phyloP scores from a whole-genome alignment of 53 echinoderm and acorn worm species.

The Holothuria scabra region DNA sequence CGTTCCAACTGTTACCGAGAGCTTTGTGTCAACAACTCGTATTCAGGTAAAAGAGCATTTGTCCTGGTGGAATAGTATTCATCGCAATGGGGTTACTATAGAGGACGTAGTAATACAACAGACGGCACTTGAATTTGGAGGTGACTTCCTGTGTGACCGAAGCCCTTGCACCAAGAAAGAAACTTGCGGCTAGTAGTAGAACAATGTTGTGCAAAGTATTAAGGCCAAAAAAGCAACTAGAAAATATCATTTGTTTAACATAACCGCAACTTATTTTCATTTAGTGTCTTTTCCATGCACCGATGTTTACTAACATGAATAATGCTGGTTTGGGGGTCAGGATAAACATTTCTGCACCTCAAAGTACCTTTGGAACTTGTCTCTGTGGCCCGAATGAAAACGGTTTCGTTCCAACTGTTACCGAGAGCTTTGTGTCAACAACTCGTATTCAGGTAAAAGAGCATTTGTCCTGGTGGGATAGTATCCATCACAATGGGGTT shows the following conservation, averaged over 20 bases:
- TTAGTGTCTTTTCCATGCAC: too few relatives aligned
- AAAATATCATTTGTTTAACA: too few relatives aligned
- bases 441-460: constrained; percentile 42
- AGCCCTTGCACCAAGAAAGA: constrained; percentile 52
- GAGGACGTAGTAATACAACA: constrained; percentile 46
- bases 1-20: constrained; percentile 65
- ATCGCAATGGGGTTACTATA: constrained; percentile 2
- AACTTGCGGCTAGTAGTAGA: background rate
- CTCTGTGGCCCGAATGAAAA: constrained; percentile 69
- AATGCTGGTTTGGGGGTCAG: too few relatives aligned
- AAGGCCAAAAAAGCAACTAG: too few relatives aligned
- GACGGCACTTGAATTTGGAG: constrained; percentile 78
- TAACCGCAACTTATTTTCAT: too few relatives aligned
- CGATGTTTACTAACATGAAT: too few relatives aligned
- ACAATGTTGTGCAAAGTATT: too few relatives aligned
- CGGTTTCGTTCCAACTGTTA: constrained; percentile 67
- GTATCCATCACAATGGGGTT: background rate
- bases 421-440: constrained; percentile 71
- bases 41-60: constrained; percentile 39
- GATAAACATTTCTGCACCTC: constrained; percentile 1
- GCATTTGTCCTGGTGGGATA: constrained; percentile 12
- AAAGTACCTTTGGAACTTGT: constrained; percentile 61
- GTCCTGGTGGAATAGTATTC: constrained; percentile 4
- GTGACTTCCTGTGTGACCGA: constrained; percentile 61
- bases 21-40: constrained; percentile 56